Base-by-base conservation (phyloP, 2,113 vertebrate genomes). In the Tretioscincus oriximinensis region DNA sequence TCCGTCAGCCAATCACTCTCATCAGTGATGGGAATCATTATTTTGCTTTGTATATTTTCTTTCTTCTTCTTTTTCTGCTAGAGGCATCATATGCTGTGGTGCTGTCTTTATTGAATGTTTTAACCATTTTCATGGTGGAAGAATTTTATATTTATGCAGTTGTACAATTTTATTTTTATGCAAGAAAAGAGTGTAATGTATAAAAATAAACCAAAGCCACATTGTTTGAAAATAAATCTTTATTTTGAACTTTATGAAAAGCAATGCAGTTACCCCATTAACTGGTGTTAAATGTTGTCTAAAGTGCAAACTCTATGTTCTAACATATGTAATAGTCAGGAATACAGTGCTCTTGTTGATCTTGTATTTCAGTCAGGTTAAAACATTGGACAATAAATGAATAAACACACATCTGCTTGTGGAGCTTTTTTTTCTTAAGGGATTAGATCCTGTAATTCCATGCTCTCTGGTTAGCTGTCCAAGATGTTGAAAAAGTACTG, bases 91-190 rank as follows among this genome's bases (percentile, higher is more conserved):
- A 82, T 88, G 92, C 93, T 97, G 90, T 90, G 97, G 96, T 98
- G 97, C 96, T 94, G 96, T 98, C 97, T 97, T 97, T 97, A 96
- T 90, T 97, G 96, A 99, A 99, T 99, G 97, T 99, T 99, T 99
- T 98, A 96, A 95, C 97, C 97, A 99, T 98, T 98, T 99, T 98
- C 97, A 98, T 97, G 97, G 96, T 99, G 96, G 96, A 98, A 97
- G 96, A 99, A 97, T 99, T 99, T 98, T 99, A 98, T 99, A 99
- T 99, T 99, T 99, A 99, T 99, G 98, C 97, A 99, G 98, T 99
- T 99, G 97, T 99, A 99, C 96, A 97, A 97, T 98, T 98, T 98
- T 96, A 96, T 98, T 97, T 97, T 96, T 95, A 96, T 97, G 95
- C 96, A 95, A 96, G 96, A 96, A 96, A 68, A 96, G 97, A 96